Evolutionary conservation across 2,113 vertebrate genomes (phyloP).

Genomic region (Mustelus asterias): DNA sequence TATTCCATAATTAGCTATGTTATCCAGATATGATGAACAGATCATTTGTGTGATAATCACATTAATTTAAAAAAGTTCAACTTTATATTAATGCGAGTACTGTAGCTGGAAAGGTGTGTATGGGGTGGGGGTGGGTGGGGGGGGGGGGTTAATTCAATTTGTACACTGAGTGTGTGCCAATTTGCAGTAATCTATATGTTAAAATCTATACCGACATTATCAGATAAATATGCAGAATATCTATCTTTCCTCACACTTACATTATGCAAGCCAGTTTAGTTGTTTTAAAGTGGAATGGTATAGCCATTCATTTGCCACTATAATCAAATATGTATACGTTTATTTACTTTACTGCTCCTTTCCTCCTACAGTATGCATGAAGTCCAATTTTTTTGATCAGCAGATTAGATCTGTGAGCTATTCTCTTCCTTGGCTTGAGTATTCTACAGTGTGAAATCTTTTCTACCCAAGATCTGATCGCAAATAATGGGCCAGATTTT

Average conservation of each 20-base stretch:
- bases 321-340: neutral
- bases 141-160: too few relatives aligned
- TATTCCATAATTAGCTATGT: neutral
- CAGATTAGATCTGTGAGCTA: neutral
- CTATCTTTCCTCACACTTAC: neutral
- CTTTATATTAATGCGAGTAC: too few relatives aligned
- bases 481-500: neutral
- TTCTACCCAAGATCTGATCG: neutral
- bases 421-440: neutral
- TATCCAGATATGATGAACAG: neutral
- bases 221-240: neutral
- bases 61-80: too few relatives aligned
- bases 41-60: neutral
- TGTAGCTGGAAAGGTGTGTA: too few relatives aligned
- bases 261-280: neutral
- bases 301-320: neutral
- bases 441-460: neutral
- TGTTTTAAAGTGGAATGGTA: neutral
- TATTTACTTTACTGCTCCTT: neutral
- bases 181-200: neutral
- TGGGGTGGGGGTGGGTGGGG: too few relatives aligned
- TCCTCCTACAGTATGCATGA: neutral
- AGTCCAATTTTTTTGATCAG: neutral
- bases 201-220: neutral
- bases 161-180: too few relatives aligned